Conservation (phyloP, 2,113 vertebrate species). For the Euleptes europaea region DNA sequence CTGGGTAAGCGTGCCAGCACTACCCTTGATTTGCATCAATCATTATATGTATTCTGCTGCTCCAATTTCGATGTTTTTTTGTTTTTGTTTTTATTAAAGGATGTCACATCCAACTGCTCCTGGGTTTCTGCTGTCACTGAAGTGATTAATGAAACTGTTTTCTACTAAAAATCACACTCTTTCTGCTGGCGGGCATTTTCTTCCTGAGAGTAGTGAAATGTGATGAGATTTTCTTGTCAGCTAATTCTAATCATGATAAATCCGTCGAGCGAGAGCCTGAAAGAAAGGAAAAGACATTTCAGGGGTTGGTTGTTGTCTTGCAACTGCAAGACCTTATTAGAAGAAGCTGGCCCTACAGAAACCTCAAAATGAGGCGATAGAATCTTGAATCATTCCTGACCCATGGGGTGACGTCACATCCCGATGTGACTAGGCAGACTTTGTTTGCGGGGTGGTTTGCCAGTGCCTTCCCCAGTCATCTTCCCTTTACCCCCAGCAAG, state of each 20-base stretch:
- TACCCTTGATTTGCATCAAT: too few species aligned
- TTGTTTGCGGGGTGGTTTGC: too few species aligned
- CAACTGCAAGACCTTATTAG: conserved; percentile 40
- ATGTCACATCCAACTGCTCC: background rate
- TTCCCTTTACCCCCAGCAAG: too few species aligned
- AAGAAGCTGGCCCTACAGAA: conserved; percentile 52
- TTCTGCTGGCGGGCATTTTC: conserved; percentile 54
- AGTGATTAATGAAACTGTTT: conserved; percentile 63
- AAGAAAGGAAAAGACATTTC: conserved; percentile 21
- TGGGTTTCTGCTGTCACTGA: conserved; percentile 45
- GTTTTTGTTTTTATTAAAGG: conserved; percentile 37
- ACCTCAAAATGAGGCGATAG: conserved; percentile 1
- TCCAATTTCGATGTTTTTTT: background rate
- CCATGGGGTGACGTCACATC: too few species aligned
- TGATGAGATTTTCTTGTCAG: conserved; percentile 60
- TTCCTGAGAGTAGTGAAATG: conserved; percentile 36
- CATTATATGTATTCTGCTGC: too few species aligned
- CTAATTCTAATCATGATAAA: conserved; percentile 63
- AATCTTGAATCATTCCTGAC: too few species aligned
- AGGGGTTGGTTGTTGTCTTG: conserved; percentile 6
- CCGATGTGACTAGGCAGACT: too few species aligned
- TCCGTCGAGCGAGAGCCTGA: conserved; percentile 46
- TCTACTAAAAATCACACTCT: conserved; percentile 50
- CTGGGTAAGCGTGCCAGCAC: too few species aligned
- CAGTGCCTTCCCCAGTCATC: too few species aligned